Evolutionary conservation across 2,113 vertebrate genomes (phyloP), one percentile per base, ranked within the genome.

Genomic region (Steatornis caripensis): DNA sequence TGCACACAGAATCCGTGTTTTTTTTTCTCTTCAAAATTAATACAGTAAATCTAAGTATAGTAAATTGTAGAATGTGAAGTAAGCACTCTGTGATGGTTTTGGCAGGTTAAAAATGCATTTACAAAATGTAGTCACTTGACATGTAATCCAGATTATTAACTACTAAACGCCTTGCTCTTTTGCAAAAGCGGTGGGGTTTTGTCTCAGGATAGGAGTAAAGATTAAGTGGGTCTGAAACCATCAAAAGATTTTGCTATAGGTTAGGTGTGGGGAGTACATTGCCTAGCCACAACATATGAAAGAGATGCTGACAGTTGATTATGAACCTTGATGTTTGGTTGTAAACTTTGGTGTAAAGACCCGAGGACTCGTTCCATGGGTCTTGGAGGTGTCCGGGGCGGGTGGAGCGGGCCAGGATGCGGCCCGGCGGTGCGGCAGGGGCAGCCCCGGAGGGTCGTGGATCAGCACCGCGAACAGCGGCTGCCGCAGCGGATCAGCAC

Each of bases 181-280:
- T 17, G 26, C 22, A 18, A 54, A 17, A 54, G 11, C 1, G 0
- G 3, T 2, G 3, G 1, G 30, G 5, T 71, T 55, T 19, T 4
- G 0, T 20, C 9, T 29, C 24, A 0, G 1, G 27, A 2, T 6
- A 6, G 21, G 0, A 0, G 43, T 7, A 3, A 15, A 11, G 45
- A 7, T 5, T 14, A 9, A 34, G 16, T 0, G 12, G 46, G 15
- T 30, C 23, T n/a, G 34, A 36, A 78, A 43, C 32, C 4, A 0
- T 6, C 11, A 0, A 15, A 48, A 23, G 57, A 3, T 23, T 51
- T 60, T 71, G 41, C 51, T 8, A 1, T 27, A 22, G 32, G 9
- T 36, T 32, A 2, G 62, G 15, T 72, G 41, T 17, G 68, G 26
- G 64, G 17, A 5, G 36, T 4, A 0, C 2, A 0, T 5, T 15